These are phyloP conservation scores for Mormyrops boulengeri DNA, from an alignment of 2,797 vertebrate species.

Conservation along the genomic window DNA sequence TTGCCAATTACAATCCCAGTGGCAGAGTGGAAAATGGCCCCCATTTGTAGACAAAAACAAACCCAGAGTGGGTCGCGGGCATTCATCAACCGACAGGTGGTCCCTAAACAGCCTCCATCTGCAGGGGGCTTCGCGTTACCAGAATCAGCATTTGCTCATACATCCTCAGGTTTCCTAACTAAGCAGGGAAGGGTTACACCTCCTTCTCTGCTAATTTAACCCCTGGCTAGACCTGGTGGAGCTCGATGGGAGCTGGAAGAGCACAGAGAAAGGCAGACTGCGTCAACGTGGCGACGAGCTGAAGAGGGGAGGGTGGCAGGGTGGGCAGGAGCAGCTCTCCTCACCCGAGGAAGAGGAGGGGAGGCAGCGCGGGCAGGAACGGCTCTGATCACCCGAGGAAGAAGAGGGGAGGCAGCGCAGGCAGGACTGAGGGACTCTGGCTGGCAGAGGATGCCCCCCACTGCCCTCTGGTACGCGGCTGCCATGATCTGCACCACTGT, in stretches of 20 bases:
- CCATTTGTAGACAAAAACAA: conserved; percentile 32
- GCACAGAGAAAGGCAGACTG: neutral
- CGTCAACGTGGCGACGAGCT: neutral
- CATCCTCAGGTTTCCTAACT: neutral
- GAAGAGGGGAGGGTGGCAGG: neutral
- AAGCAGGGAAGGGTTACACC: neutral
- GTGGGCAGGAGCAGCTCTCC: neutral
- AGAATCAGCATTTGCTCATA: conserved; percentile 26
- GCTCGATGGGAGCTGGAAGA: neutral
- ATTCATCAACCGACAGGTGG: conserved; percentile 20
- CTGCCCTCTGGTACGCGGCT: conserved; percentile 29
- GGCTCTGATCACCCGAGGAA: neutral
- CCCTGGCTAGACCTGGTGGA: neutral
- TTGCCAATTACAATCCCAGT: conserved; percentile 38
- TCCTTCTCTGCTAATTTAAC: neutral
- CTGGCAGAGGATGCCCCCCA: conserved; percentile 31
- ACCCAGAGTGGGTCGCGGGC: conserved; percentile 32
- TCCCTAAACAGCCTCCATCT: conserved; percentile 22
- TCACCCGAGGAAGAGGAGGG: neutral
- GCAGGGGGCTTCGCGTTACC: conserved; percentile 23
- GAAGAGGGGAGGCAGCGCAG: neutral
- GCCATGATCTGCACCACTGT: conserved; percentile 51
- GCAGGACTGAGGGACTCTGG: neutral
- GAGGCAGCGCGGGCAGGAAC: too few relatives aligned
- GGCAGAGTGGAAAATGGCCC: conserved; percentile 25